These are phyloP conservation scores for Megalops atlanticus DNA, from an alignment of 2,113 vertebrate species.

Conservation along the genomic window DNA sequence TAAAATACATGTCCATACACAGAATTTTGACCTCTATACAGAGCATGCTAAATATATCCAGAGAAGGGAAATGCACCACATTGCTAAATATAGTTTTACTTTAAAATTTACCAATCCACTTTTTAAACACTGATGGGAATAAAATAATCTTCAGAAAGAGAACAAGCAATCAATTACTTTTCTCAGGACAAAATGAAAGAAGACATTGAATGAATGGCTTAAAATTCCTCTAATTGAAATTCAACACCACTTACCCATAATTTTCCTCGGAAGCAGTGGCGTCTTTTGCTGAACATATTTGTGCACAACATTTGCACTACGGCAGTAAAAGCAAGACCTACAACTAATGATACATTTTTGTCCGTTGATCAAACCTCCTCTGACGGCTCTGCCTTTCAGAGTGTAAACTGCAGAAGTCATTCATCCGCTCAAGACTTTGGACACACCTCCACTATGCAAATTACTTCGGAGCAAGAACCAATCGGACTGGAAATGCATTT, in stretches of 20 bases:
- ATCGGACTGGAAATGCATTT: slow-evolving; percentile 46
- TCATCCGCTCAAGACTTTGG: slow-evolving; percentile 60
- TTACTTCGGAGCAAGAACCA: slow-evolving; percentile 51
- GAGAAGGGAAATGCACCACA: background rate
- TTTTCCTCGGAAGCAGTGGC: slow-evolving; percentile 57
- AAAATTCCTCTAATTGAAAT: too few species aligned
- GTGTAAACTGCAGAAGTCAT: slow-evolving; percentile 67
- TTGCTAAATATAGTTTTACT: background rate
- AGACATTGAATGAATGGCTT: background rate
- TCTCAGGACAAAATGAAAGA: background rate
- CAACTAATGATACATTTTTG: slow-evolving; percentile 57
- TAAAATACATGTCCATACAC: too few species aligned
- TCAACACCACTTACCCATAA: slow-evolving; percentile 66
- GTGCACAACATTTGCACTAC: slow-evolving; percentile 51
- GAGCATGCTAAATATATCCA: background rate
- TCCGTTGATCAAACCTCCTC: slow-evolving; percentile 54
- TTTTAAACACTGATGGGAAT: background rate
- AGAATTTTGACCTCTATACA: too few species aligned
- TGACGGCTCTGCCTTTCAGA: slow-evolving; percentile 56
- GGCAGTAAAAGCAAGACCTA: slow-evolving; percentile 43
- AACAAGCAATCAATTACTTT: background rate
- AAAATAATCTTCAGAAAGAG: background rate
- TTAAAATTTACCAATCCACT: background rate
- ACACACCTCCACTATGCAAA: slow-evolving; percentile 71
- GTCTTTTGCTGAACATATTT: slow-evolving; percentile 70